Conservation (phyloP, 2,113 vertebrate species). For the Rhinogobius similis region DNA sequence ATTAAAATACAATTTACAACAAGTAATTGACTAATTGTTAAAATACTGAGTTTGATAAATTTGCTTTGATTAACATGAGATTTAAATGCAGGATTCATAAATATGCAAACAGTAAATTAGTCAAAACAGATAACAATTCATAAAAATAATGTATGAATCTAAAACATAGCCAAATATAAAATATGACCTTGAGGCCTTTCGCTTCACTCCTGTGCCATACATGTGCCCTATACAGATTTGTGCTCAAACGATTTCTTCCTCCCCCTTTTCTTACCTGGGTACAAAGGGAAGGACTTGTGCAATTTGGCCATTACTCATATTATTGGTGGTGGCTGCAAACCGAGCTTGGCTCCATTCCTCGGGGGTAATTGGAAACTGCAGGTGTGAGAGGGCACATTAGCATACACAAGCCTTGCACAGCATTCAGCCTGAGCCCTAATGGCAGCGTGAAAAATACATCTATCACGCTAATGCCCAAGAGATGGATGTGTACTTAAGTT, state of each 20-base stretch:
- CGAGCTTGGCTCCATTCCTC: constrained; percentile 69
- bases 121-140: background rate
- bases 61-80: too few relatives aligned
- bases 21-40: too few relatives aligned
- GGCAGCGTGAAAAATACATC: constrained; percentile 74
- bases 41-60: too few relatives aligned
- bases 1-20: background rate
- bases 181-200: constrained; percentile 14
- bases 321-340: constrained; percentile 69
- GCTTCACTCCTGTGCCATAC: constrained; percentile 30
- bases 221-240: constrained; percentile 23
- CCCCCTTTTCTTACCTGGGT: constrained; percentile 37
- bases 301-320: constrained; percentile 77
- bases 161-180: background rate
- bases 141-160: background rate
- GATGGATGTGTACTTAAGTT: constrained; percentile 69
- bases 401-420: constrained; percentile 67
- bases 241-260: constrained; percentile 44
- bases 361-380: constrained; percentile 78
- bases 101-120: background rate
- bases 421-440: constrained; percentile 63
- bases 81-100: background rate
- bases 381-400: constrained; percentile 77
- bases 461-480: constrained; percentile 69
- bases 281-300: constrained; percentile 59